Evolutionary conservation across 2,113 vertebrate genomes (phyloP).

Genomic region (Mustelus asterias): DNA sequence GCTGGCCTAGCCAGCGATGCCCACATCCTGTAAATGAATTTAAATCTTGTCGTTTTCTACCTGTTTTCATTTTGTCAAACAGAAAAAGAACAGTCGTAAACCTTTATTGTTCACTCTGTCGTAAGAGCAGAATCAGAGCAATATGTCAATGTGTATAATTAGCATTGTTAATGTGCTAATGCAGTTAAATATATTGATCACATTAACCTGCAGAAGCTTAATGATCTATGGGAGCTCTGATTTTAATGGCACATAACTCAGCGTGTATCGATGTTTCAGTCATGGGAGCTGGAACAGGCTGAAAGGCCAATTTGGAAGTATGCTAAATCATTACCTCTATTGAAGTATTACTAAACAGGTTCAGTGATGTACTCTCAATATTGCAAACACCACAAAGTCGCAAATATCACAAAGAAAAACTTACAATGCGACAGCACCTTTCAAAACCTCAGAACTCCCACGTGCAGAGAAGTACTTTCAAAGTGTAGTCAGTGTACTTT

Average conservation of each 20-base stretch:
- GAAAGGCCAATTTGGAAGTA: not conserved
- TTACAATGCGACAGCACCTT: not conserved
- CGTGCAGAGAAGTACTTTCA: not conserved
- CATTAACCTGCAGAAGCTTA: not conserved
- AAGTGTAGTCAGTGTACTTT: too few relatives aligned
- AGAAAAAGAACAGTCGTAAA: not conserved
- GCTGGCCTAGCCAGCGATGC: too few relatives aligned
- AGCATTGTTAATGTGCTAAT: not conserved
- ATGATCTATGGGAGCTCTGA: not conserved
- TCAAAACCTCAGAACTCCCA: not conserved
- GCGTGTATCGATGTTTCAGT: not conserved
- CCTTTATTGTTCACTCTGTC: not conserved
- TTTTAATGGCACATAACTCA: conserved; percentile 1
- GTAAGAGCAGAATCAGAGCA: not conserved
- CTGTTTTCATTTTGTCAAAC: not conserved
- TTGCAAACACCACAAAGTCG: not conserved
- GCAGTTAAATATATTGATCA: not conserved
- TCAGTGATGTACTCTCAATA: not conserved
- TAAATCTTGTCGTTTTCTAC: not conserved
- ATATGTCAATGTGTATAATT: not conserved
- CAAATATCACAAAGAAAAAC: not conserved
- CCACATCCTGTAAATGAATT: too few relatives aligned
- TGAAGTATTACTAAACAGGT: not conserved
- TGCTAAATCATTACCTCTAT: not conserved
- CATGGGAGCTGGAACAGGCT: not conserved